Conservation (phyloP, 2,113 vertebrate species). For the Amblyornis subalaris region DNA sequence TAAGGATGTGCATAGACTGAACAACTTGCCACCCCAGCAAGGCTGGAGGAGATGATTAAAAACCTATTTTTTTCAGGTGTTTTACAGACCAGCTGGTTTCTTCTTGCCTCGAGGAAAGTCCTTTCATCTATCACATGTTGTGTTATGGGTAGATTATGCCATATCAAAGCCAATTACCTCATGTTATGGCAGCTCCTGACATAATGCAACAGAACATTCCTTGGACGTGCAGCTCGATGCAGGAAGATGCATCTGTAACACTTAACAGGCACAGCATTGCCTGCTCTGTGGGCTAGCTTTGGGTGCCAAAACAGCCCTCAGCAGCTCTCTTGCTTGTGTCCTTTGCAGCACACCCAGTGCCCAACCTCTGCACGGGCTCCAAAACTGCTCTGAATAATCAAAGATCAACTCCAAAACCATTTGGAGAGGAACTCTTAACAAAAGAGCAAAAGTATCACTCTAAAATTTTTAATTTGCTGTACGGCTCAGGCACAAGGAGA, state of each 20-base stretch:
- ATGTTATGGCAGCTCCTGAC: conserved; percentile 32
- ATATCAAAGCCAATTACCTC: conserved; percentile 55
- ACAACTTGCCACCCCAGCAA: background rate
- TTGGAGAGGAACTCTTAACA: background rate
- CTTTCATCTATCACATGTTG: conserved; percentile 46
- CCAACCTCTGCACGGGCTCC: background rate
- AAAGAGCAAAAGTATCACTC: background rate
- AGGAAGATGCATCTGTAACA: background rate
- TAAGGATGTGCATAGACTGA: background rate
- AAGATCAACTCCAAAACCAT: background rate
- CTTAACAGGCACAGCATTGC: background rate
- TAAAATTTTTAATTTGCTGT: background rate
- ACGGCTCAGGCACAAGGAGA: background rate
- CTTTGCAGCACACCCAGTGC: background rate
- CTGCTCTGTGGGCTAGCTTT: background rate
- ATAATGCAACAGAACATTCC: background rate
- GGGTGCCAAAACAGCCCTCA: background rate
- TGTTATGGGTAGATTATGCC: conserved; percentile 44
- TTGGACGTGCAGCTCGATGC: background rate
- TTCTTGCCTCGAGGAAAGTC: conserved; percentile 45
- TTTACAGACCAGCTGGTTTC: conserved; percentile 5
- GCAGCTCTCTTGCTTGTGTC: background rate
- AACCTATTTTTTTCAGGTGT: background rate
- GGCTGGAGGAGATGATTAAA: conserved; percentile 26
- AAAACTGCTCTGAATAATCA: background rate